Evolutionary conservation across 2,888 invertebrate genomes (phyloP).

Genomic region (Leucozona laternaria): DNA sequence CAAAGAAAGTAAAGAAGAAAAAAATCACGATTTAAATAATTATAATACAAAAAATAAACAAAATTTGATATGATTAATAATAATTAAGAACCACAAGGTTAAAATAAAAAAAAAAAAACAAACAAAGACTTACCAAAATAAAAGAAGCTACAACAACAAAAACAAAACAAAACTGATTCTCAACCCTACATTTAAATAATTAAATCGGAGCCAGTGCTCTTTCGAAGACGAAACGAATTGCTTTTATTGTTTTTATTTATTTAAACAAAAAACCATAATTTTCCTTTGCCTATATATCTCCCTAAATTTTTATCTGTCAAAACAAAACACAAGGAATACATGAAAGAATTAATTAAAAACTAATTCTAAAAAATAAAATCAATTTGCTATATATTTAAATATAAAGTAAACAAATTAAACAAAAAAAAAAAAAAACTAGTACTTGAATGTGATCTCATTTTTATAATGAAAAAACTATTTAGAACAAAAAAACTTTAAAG

Average conservation of each 20-base stretch:
- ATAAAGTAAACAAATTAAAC: constrained; percentile 29
- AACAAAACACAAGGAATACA: constrained; percentile 34
- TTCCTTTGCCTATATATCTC: constrained; percentile 3
- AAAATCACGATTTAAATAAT: constrained; percentile 68
- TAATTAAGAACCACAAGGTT: constrained; percentile 60
- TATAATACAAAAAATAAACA: constrained; percentile 34
- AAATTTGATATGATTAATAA: constrained; percentile 36
- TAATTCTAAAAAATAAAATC: constrained; percentile 46
- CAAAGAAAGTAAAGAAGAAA: constrained; percentile 34
- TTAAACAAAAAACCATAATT: background rate
- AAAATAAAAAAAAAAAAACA: constrained; percentile 25
- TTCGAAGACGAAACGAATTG: constrained; percentile 60
- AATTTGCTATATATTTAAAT: constrained; percentile 64
- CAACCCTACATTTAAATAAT: constrained; percentile 38
- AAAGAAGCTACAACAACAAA: constrained; percentile 40
- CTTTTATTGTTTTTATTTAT: constrained; percentile 40
- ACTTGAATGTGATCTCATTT: constrained; percentile 76
- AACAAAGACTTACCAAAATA: constrained; percentile 37
- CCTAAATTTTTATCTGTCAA: constrained; percentile 11
- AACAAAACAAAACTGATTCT: constrained; percentile 37
- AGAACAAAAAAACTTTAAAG: constrained; percentile 62
- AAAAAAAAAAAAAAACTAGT: constrained; percentile 62
- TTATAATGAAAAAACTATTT: constrained; percentile 76
- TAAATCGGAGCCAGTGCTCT: constrained; percentile 48
- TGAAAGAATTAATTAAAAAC: constrained; percentile 44